Evolutionary conservation across 1,140 invertebrate species (phyloP), one percentile per base, ranked within the genome.

Genomic region (Aethina tumida): DNA sequence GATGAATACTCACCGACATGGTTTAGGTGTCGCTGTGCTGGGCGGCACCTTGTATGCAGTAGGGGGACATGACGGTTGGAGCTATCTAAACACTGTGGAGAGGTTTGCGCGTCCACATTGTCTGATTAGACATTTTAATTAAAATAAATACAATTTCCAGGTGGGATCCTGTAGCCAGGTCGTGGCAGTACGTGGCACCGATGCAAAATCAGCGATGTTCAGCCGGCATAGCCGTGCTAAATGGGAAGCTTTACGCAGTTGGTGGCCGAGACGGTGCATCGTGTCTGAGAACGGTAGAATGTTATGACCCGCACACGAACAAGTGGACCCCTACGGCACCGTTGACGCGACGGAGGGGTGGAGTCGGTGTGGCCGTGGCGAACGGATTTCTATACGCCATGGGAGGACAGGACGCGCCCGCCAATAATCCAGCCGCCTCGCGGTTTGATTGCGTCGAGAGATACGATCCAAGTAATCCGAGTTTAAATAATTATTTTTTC

Each of bases 61-160:
- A 5, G 92, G 91, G 16, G 93, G 91, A 9, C 90, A 96, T 59
- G 92, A 96, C 67, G 87, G 90, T 19, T 95, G 90, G 90, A 90
- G 87, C 52, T 96, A 94, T 62, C 66, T 94, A 7, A 90, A 89
- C 58, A 89, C 88, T 3, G 90, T 93, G 0, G 91, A 96, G 65
- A 63, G 85, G 73, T 74, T 50, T 43, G 22, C 22, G 22, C 22
- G 22, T 24, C 22, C 22, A 12, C 8, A 24, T 12, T 12, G 7
- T 24, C 22, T 8, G 22, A 12, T 24, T 12, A 12, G 22, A 8
- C n/a, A 8, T 24, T 12, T 8, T 12, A 12, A 12, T 8, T 28
- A 42, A 40, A 44, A 29, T 8, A 10, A 1, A 31, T 25, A 39
- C 7, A 43, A 13, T 20, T 40, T 30, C 6, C 19, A 75, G 80